Conservation (phyloP, 2,797 vertebrate genomes). For the Prunella strophiata region DNA sequence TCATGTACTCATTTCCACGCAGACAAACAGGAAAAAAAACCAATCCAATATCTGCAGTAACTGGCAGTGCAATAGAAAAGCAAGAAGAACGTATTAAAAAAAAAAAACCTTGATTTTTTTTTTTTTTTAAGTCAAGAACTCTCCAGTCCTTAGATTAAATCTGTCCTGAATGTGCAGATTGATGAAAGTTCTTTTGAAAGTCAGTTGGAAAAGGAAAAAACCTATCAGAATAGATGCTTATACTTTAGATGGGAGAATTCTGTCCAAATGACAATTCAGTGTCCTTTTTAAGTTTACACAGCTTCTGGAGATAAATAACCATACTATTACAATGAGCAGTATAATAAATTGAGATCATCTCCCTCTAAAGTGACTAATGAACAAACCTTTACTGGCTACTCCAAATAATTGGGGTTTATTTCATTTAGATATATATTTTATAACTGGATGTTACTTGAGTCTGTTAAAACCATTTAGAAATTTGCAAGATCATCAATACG, state of each 20-base stretch:
- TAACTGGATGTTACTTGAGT: neutral
- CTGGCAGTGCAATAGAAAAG: neutral
- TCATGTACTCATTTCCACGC: neutral
- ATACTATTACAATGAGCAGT: neutral
- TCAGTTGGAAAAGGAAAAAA: neutral
- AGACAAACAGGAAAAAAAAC: neutral
- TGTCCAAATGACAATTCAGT: neutral
- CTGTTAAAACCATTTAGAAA: neutral
- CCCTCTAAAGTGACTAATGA: neutral
- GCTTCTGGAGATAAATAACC: neutral
- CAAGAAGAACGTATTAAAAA: neutral
- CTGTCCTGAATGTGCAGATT: neutral
- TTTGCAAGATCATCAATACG: neutral
- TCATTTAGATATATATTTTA: neutral
- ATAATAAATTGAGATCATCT: neutral
- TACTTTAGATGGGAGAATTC: neutral
- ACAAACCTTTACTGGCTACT: neutral
- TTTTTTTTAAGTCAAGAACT: neutral
- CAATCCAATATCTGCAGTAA: neutral
- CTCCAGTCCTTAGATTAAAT: neutral
- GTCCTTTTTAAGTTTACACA: neutral
- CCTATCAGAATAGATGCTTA: neutral
- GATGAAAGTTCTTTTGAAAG: neutral
- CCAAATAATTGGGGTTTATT: neutral
- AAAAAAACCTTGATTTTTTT: neutral